These are phyloP conservation scores for Phaethon lepturus DNA, from an alignment of 2,113 vertebrate species.

Conservation along the genomic window DNA sequence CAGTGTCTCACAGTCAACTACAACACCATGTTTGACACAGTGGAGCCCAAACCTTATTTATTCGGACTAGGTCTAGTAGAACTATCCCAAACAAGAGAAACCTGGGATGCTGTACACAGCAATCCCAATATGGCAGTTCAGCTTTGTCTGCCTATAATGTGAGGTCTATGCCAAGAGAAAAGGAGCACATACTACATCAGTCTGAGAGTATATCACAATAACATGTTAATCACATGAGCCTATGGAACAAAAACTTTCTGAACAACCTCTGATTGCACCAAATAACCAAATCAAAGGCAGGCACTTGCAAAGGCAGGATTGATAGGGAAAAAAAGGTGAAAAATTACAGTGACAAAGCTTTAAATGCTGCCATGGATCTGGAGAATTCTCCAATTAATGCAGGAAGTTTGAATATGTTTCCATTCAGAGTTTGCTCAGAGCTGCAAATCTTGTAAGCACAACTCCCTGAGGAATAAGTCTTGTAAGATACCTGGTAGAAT, in stretches of 20 bases:
- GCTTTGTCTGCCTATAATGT: not conserved
- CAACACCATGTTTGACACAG: accelerated
- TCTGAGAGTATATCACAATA: not conserved
- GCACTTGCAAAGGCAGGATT: not conserved
- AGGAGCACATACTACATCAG: not conserved
- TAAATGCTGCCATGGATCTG: not conserved
- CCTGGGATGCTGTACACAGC: not conserved
- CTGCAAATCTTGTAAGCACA: not conserved
- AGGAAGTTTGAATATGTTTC: not conserved
- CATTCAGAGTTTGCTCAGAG: not conserved
- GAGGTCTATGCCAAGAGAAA: not conserved
- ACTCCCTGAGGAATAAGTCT: not conserved
- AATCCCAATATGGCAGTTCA: not conserved
- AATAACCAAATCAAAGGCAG: not conserved
- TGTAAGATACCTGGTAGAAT: conserved; percentile 15
- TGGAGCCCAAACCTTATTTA: not conserved
- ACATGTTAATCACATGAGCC: not conserved
- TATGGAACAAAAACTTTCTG: not conserved
- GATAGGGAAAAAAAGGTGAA: not conserved
- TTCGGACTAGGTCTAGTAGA: not conserved
- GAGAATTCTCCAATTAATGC: not conserved
- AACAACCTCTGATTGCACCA: not conserved
- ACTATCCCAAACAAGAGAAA: not conserved
- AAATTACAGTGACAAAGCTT: not conserved
- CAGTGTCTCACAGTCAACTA: not conserved